Base-by-base conservation (phyloP, 2,888 invertebrate genomes). In the Polydesmus complanatus region DNA sequence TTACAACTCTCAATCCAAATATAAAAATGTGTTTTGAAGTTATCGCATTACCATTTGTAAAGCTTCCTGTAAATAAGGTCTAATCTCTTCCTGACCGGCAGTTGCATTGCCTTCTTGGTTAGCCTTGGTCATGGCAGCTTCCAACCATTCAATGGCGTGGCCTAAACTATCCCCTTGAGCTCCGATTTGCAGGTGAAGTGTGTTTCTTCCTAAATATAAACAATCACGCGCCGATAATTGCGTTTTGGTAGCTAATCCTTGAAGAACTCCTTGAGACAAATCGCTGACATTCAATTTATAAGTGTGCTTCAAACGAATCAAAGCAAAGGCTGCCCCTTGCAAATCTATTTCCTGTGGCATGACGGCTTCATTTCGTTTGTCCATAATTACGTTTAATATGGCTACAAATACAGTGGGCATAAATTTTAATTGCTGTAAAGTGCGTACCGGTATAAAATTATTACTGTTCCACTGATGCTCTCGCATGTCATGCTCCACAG, bases 91-190 rank as follows among this genome's bases (percentile, higher is more conserved):
- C 11, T 67, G 67, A 3, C 65, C 64, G 18, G 71, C 68, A 0
- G 72, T 72, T 26, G 48, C 55, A 62, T 71, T 70, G 18, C 68
- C 66, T 60, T 71, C 72, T 3, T 63, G 51, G 3, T 65, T 65
- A 0, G 71, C 70, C 60, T 70, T 64, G 19, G 59, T 61, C 54
- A 70, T 66, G 1, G 73, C 70, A 53, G 71, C 67, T 54, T 72
- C 70, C 58, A 73, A 68, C 73, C 73, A 74, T 62, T 73, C 69
- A 14, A 74, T 66, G 11, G 73, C 71, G 48, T 71, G 67, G 0
- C 69, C 69, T 61, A 69, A 68, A 56, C 70, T 68, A 27, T 70
- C 69, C n/a, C n/a, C n/a, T n/a, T n/a, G n/a, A n/a, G n/a, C n/a
- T n/a, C n/a, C n/a, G n/a, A n/a, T n/a, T n/a, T n/a, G n/a, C 11